Evolutionary conservation across 2,797 vertebrate species (phyloP).

Genomic region (Helarctos malayanus): DNA sequence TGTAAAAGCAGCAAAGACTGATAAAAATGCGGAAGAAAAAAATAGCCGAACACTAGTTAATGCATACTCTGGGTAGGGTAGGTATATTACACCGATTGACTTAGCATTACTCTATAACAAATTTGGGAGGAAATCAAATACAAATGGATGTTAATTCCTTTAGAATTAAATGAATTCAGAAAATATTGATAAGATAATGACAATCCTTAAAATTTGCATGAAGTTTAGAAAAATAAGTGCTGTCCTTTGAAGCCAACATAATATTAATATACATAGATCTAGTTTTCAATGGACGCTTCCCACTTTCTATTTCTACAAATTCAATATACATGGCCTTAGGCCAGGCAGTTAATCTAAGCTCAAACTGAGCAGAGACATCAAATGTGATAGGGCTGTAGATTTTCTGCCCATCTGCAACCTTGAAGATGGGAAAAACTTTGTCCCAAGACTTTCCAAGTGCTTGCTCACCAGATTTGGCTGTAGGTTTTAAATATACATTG

Average conservation of each 20-base stretch:
- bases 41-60: not conserved
- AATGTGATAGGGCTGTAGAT: not conserved
- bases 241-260: not conserved
- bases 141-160: not conserved
- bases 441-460: not conserved
- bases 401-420: not conserved
- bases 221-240: not conserved
- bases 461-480: not conserved
- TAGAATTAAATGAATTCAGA: not conserved
- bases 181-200: slow-evolving; percentile 6
- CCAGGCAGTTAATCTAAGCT: not conserved
- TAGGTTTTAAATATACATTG: not conserved
- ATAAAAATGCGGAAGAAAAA: not conserved
- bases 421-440: not conserved
- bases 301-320: not conserved
- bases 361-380: not conserved
- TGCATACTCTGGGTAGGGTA: not conserved
- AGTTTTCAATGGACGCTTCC: not conserved
- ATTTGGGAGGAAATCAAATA: not conserved
- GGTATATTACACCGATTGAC: not conserved
- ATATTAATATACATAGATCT: not conserved
- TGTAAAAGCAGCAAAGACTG: not conserved
- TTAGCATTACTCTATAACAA: not conserved
- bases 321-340: not conserved
- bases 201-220: slow-evolving; percentile 26